Evolutionary conservation across 2,888 invertebrate species (phyloP).

Genomic region (Saturnia japonica): DNA sequence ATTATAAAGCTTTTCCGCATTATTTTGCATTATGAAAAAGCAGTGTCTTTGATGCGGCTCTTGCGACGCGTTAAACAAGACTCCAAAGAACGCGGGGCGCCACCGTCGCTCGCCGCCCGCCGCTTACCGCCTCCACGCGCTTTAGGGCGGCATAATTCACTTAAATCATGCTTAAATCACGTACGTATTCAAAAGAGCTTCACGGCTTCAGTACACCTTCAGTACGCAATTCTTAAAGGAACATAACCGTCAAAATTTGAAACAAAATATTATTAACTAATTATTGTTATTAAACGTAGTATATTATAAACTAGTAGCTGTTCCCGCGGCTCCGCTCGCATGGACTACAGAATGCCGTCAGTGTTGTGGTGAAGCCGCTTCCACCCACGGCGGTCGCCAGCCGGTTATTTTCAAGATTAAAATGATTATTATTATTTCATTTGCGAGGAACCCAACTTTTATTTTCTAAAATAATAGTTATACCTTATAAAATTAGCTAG

Average conservation of each 20-base stretch:
- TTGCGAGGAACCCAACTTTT: too few species aligned
- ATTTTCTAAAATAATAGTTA: too few species aligned
- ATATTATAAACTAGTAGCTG: too few species aligned
- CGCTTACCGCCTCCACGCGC: slow-evolving; percentile 30
- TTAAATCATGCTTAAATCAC: slow-evolving; percentile 70
- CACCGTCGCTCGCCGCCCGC: slow-evolving; percentile 35
- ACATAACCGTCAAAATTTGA: slow-evolving; percentile 17
- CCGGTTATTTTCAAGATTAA: too few species aligned
- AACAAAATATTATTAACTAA: neutral
- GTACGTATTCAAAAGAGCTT: slow-evolving; percentile 55
- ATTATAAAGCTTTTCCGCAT: slow-evolving; percentile 41
- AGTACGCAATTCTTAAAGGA: slow-evolving; percentile 38
- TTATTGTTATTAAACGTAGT: too few species aligned
- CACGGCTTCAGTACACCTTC: slow-evolving; percentile 39
- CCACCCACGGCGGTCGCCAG: too few species aligned
- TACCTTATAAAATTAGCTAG: too few species aligned
- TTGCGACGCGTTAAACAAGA: slow-evolving; percentile 72
- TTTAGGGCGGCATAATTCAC: slow-evolving; percentile 70
- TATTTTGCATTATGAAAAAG: slow-evolving; percentile 46
- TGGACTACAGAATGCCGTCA: too few species aligned
- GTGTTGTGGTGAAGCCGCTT: too few species aligned
- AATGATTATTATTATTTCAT: too few species aligned
- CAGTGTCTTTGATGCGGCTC: slow-evolving; percentile 65
- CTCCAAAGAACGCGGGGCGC: slow-evolving; percentile 49
- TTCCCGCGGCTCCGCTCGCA: too few species aligned